Base-by-base conservation (phyloP, 2,888 invertebrate genomes). In the Ceriagrion tenellum region DNA sequence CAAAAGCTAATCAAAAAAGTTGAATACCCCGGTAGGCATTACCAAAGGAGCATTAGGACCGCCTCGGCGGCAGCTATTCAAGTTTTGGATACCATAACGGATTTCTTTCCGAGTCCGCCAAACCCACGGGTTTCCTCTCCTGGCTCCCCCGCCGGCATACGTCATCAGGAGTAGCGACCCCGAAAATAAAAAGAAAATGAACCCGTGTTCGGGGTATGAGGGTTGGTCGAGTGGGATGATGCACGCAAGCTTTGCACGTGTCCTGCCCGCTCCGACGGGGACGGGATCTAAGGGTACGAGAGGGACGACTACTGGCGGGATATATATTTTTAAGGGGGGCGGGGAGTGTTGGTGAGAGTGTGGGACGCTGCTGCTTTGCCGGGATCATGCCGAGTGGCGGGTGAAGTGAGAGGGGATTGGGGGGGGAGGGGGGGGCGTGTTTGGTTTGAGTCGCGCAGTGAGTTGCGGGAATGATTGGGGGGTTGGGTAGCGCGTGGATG, bases 241-340 rank as follows among this genome's bases (percentile, higher is more conserved):
- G 81, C 81, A 81, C 81, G 81, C 30, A 35, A 35, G 81, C 81
- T 81, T 81, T 81, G 81, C 81, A 81, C 81, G 81, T 81, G 81
- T 81, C 16, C 81, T 81, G 30, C n/a, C 69, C 69, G 10, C 26
- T 69, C 26, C 26, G 47, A 47, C 47, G 81, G 35, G 81, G 81
- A 30, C 81, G 26, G 30, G 81, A 2, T 35, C 26, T 13, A 26
- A 35, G 30, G 23, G 69, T 23, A n/a, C 30, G 26, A 26, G 81
- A 81, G 81, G 35, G 81, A 35, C 81, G 81, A 81, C 69, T 59
- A 16, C 59, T 6, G 69, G n/a, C 30, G 69, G 69, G 69, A 69
- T 69, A 69, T 69, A 69, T 69, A 69, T 69, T 69, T 69, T 23
- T 35, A 35, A 81, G 81, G 35, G 81, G 81, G 81, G 26, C 2